Evolutionary conservation across 1,140 invertebrate species (phyloP), one percentile per base, ranked within the genome.

Genomic region (Mycetomoellerius zeteki): DNA sequence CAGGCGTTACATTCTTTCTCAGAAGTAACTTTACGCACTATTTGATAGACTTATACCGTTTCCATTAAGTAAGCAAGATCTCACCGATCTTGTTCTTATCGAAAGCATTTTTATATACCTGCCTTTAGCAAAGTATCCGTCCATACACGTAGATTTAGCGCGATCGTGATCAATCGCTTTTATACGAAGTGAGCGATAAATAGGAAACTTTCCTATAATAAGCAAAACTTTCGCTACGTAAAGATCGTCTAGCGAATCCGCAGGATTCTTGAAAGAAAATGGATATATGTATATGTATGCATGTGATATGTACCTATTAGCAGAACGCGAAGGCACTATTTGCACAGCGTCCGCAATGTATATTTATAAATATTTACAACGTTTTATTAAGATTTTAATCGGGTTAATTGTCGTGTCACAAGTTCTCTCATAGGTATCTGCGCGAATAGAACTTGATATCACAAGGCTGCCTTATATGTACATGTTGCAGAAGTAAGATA

Each of bases 71-170:
- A 65, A 67, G 56, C 6, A 58, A 90, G 86, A 90, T 90, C 89
- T 90, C 81, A 85, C 64, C 60, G 54, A 78, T 43, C 62, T 67
- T 27, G 60, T 71, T 62, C 56, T 80, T 19, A 52, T 33, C 14
- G 65, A 64, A 33, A 62, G 73, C n/a, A 24, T 60, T 67, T 72
- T 81, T 73, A 73, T 81, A 81, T 78, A 56, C 16, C 54, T 77
- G 73, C 73, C 58, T 77, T 67, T 77, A 90, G 77, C 27, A 82
- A 76, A 86, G 54, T 91, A 90, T 91, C 90, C 90, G 89, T 90
- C 86, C 90, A 60, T 90, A 80, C 52, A 24, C 52, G 14, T 91
- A 90, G 80, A 33, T 58, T 86, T 56, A 86, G 65, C 10, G 24
- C n/a, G 16, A 80, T 50, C 73, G 33, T 24, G 33, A 47, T 37